Evolutionary conservation across 2,888 invertebrate genomes (phyloP).

Genomic region (Pomacea canaliculata): DNA sequence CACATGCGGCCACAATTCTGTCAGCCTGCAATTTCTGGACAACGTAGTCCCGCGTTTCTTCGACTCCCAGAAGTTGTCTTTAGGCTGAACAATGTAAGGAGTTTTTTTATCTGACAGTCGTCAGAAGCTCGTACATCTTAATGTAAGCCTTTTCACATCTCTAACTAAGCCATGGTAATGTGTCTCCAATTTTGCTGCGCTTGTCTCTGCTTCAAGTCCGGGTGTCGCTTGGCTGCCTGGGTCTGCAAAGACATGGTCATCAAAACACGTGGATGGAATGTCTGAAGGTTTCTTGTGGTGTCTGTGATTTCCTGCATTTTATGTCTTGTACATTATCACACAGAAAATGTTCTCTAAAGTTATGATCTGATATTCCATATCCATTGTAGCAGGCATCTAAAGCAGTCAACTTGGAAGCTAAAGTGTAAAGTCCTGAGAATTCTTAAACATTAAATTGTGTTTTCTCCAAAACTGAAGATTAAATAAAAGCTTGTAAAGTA

Average conservation of each 20-base stretch:
- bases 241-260: constrained; percentile 13
- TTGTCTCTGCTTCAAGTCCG: constrained; percentile 12
- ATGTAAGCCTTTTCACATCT: constrained; percentile 19
- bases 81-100: constrained; percentile 8
- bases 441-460: too few relatives aligned
- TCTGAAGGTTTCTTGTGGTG: constrained; percentile 5
- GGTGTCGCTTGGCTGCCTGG: constrained; percentile 12
- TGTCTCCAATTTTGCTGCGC: not conserved
- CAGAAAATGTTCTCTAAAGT: too few relatives aligned
- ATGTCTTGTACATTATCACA: too few relatives aligned
- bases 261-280: constrained; percentile 14
- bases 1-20: constrained; percentile 22
- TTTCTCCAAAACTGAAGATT: too few relatives aligned
- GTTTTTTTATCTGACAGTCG: not conserved
- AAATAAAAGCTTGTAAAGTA: too few relatives aligned
- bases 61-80: constrained; percentile 9
- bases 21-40: constrained; percentile 16
- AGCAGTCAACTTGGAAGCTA: too few relatives aligned
- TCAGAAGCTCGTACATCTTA: constrained; percentile 21
- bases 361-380: too few relatives aligned
- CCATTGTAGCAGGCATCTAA: too few relatives aligned
- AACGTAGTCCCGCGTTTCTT: constrained; percentile 15
- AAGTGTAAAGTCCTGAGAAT: too few relatives aligned
- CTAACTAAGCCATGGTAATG: constrained; percentile 18
- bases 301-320: constrained; percentile 16